phyloP scores from a whole-genome alignment of 2,888 invertebrate genomes.

The Brachyptera risi region DNA sequence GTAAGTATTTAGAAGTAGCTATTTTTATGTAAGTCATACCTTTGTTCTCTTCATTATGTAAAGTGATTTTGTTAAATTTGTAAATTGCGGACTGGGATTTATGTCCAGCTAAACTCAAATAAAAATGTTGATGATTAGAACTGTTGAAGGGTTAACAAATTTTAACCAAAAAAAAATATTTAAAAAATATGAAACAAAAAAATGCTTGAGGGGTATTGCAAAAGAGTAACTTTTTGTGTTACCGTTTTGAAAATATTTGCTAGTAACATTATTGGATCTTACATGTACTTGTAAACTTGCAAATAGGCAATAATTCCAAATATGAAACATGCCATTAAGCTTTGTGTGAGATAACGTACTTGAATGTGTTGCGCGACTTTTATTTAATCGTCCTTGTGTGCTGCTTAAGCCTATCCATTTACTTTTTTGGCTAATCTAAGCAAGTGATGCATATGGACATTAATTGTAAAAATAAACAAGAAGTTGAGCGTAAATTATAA shows the following conservation, averaged over 20 bases:
- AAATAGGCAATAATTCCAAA: background rate
- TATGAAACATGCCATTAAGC: too few relatives aligned
- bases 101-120: slow-evolving; percentile 29
- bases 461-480: too few relatives aligned
- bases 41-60: background rate
- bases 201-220: background rate
- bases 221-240: background rate
- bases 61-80: slow-evolving; percentile 1
- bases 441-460: too few relatives aligned
- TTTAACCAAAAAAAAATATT: slow-evolving; percentile 31
- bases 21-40: slow-evolving; percentile 33
- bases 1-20: slow-evolving; percentile 41
- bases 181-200: background rate
- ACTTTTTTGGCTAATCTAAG: too few relatives aligned
- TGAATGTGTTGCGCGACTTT: too few relatives aligned
- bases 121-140: slow-evolving; percentile 11
- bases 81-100: slow-evolving; percentile 38
- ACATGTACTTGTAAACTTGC: background rate
- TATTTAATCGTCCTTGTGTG: background rate
- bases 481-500: too few relatives aligned
- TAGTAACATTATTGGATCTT: background rate
- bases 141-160: slow-evolving; percentile 34
- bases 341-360: too few relatives aligned
- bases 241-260: slow-evolving; percentile 4
- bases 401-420: too few relatives aligned